Conservation (phyloP, 1,140 invertebrate species). For the Lucilia sericata region DNA sequence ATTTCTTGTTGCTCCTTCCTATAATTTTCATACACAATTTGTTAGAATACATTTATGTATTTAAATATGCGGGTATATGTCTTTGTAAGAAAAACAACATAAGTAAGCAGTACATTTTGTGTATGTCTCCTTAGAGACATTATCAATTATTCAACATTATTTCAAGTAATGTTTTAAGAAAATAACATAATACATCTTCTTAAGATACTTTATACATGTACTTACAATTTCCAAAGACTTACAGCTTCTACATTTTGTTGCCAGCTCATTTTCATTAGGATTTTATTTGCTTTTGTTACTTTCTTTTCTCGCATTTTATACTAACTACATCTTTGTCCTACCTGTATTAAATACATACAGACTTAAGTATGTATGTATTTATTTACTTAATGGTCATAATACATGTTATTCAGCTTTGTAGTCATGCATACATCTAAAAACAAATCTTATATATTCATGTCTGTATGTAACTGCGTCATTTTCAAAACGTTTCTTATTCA, state of each 20-base stretch:
- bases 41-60: no score
- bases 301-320: neutral
- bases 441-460: no score
- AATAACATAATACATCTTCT: slow-evolving; percentile 35
- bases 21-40: no score
- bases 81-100: neutral
- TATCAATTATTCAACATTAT: slow-evolving; percentile 42
- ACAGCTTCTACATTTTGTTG: no score
- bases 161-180: slow-evolving; percentile 35
- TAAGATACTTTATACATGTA: neutral
- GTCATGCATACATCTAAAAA: neutral
- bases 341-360: neutral
- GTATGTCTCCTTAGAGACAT: slow-evolving; percentile 24
- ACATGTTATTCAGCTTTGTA: neutral
- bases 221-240: no score
- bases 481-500: neutral
- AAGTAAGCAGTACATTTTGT: neutral
- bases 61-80: no score
- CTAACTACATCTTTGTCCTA: neutral
- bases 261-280: no score
- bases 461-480: no score
- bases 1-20: no score
- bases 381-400: slow-evolving; percentile 7
- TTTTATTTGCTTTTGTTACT: no score
- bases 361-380: neutral